Percentiles rank a stretch among this genome's conserved stretches.
Evolutionary conservation across 1,140 invertebrate genomes (phyloP).

Genomic region (Diploscapter pachys): DNA sequence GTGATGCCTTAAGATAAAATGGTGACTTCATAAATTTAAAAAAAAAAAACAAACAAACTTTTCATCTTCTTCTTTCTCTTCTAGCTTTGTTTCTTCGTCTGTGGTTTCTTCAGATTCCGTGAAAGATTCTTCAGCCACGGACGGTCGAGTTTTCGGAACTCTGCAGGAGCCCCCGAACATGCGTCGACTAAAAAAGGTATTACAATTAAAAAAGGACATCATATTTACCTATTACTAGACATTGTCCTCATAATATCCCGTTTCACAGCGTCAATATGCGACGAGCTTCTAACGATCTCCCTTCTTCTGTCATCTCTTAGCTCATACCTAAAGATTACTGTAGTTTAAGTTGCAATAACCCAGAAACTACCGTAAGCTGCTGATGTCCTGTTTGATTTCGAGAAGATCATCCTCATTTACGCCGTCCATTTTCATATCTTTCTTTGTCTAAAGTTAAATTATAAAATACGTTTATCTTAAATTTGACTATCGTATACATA

Average conservation of each 20-base stretch:
- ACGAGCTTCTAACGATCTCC: constrained; percentile 61
- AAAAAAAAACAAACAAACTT: no score
- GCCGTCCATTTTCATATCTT: constrained; percentile 65
- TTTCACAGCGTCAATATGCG: constrained; percentile 64
- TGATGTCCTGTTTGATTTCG: constrained; percentile 68
- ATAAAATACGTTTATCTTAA: no score
- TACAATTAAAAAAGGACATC: constrained; percentile 3
- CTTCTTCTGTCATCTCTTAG: constrained; percentile 64
- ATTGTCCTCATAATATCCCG: constrained; percentile 61
- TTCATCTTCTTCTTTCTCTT: no score
- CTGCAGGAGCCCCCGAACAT: constrained; percentile 15
- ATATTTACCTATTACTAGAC: constrained; percentile 43
- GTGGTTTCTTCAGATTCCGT: constrained; percentile 12
- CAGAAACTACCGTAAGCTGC: constrained; percentile 63
- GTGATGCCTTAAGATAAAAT: no score
- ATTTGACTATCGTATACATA: no score
- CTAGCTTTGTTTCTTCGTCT: no score
- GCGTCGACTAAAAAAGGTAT: not conserved
- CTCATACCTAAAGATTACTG: constrained; percentile 61
- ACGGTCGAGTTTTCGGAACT: constrained; percentile 13
- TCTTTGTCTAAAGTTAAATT: constrained; percentile 61
- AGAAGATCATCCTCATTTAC: constrained; percentile 67
- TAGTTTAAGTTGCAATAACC: not conserved
- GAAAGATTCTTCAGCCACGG: constrained; percentile 27
- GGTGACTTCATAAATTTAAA: no score